Percentiles rank a stretch among this genome's conserved stretches.
These are phyloP conservation scores for Noctua janthe DNA, from an alignment of 2,888 invertebrate genomes.

Conservation along the genomic window DNA sequence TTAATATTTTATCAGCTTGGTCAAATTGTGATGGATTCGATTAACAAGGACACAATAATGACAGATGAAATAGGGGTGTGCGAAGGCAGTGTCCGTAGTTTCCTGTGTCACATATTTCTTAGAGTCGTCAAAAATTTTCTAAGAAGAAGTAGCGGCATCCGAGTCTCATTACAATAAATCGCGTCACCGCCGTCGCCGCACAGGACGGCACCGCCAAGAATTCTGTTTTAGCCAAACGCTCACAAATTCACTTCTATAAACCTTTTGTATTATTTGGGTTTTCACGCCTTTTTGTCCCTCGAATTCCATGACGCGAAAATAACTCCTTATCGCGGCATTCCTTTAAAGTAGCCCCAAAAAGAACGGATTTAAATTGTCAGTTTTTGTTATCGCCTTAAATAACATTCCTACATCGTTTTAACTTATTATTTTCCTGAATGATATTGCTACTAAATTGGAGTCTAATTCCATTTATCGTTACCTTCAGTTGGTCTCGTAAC, in stretches of 20 bases:
- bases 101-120: slow-evolving; percentile 81
- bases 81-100: slow-evolving; percentile 71
- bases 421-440: slow-evolving; percentile 78
- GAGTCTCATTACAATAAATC: slow-evolving; percentile 89
- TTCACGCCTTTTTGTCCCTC: slow-evolving; percentile 90
- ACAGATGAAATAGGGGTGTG: slow-evolving; percentile 57
- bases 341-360: slow-evolving; percentile 88
- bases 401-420: slow-evolving; percentile 81
- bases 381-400: slow-evolving; percentile 85
- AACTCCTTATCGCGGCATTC: slow-evolving; percentile 90
- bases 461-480: slow-evolving; percentile 47
- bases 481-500: slow-evolving; percentile 8
- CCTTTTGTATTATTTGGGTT: slow-evolving; percentile 90
- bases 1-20: slow-evolving; percentile 3
- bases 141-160: slow-evolving; percentile 84
- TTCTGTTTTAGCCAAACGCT: slow-evolving; percentile 90
- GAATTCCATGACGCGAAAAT: slow-evolving; percentile 89
- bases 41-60: not conserved
- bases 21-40: slow-evolving; percentile 17
- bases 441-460: slow-evolving; percentile 74
- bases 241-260: slow-evolving; percentile 90
- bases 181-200: slow-evolving; percentile 88
- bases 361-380: slow-evolving; percentile 80
- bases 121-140: slow-evolving; percentile 86
- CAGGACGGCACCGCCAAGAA: slow-evolving; percentile 90